A percentile compares a stretch with the other conserved stretches of the same genome.
phyloP scores from a whole-genome alignment of 2,888 invertebrate species.

The Erynnis tages region DNA sequence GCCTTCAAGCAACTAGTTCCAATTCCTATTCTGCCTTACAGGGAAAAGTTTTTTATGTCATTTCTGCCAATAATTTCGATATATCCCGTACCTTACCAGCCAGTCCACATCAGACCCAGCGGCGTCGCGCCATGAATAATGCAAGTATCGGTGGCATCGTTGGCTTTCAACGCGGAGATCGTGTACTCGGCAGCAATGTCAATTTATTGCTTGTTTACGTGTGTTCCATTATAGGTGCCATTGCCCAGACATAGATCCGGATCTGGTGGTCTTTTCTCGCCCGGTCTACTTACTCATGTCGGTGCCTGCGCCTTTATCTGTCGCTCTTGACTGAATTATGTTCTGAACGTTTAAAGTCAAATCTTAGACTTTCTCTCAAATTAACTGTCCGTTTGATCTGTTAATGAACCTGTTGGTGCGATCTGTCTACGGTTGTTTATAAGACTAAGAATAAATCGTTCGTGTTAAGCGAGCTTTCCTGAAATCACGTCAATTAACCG shows the following conservation, averaged over 20 bases:
- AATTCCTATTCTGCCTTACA: background rate
- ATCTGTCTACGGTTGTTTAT: background rate
- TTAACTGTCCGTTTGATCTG: background rate
- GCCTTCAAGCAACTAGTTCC: no score
- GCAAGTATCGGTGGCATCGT: conserved; percentile 42
- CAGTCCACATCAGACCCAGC: conserved; percentile 16
- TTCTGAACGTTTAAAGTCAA: conserved; percentile 2
- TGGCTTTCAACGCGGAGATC: conserved; percentile 45
- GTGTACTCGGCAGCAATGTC: conserved; percentile 36
- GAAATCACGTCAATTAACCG: no score
- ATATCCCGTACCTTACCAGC: conserved; percentile 17
- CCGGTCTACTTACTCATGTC: conserved; percentile 23
- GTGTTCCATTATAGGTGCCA: conserved; percentile 37
- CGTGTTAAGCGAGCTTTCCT: no score
- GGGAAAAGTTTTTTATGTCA: conserved; percentile 19
- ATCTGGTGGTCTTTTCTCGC: conserved; percentile 28
- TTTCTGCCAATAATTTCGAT: conserved; percentile 21
- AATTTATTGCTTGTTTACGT: conserved; percentile 49
- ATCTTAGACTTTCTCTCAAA: background rate
- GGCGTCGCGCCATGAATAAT: conserved; percentile 49
- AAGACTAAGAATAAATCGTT: no score
- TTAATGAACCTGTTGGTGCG: background rate
- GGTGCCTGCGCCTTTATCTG: background rate
- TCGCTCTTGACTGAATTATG: conserved; percentile 12
- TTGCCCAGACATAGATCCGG: conserved; percentile 34